Base-by-base conservation (phyloP, 64 coral and sea anemone species). In the Actinia equina region DNA sequence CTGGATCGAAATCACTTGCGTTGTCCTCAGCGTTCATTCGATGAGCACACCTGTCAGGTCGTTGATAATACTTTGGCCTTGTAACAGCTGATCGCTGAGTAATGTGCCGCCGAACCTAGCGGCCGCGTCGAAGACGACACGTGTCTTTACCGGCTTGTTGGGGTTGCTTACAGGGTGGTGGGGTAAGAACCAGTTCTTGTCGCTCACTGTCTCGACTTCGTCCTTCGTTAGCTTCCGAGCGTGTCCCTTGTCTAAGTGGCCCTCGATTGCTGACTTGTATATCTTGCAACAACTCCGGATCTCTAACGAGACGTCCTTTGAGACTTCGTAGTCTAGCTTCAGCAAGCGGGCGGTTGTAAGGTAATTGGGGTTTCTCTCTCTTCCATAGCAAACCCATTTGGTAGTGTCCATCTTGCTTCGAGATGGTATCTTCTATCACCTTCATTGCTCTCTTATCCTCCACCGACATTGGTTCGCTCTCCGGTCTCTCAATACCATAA, bases 371-470 rank as follows among this genome's bases (percentile, higher is more conserved):
- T 37, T 88, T 84, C 4, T 46, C 45, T 53, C 23, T 17, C 42
- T 88, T 88, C 86, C 91, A 92, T 13, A 63, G 77, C 17, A 88
- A 42, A 42, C 74, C 74, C 53, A 92, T 92, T 82, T 88, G 23
- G 54, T 88, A 92, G 56, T 92, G 78, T 76, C 78, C 78, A 37
- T 43, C 80, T 7, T 7, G 20, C 59, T 57, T 55, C 7, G 43
- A 87, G 18, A 88, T 84, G 52, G 90, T 83, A 17, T 83, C 26
- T 18, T 83, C 51, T 17, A 88, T 88, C 0, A 83, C 5, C 26
- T 65, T 88, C 41, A 83, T 11, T 17, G 82, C 90, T 74, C 79
- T 69, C 71, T 46, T 43, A 61, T 92, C 91, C 19, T 87, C 77
- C 7, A 88, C 86, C 6, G 86, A 84, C 64, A 92, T 44, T 54